Conservation (phyloP, 2,797 vertebrate genomes). For the Pseudochaenichthys georgianus region DNA sequence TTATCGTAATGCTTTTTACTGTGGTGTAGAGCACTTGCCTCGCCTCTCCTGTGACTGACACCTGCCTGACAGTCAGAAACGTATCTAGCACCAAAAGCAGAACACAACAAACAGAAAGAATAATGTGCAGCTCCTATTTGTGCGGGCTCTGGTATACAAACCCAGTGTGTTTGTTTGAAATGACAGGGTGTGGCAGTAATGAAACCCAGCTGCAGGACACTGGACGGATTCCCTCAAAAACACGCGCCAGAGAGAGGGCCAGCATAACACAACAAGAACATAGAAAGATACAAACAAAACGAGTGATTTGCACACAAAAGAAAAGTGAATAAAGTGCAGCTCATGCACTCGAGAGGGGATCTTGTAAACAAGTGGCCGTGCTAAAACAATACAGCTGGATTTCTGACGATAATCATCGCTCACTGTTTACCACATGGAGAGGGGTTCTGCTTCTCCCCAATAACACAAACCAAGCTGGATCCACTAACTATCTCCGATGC, state of each 20-base stretch:
- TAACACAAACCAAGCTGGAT: slow-evolving; percentile 71
- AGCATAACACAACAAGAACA: slow-evolving; percentile 79
- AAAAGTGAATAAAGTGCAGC: slow-evolving; percentile 58
- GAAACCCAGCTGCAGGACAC: slow-evolving; percentile 72
- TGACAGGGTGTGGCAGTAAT: slow-evolving; percentile 78
- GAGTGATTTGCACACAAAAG: slow-evolving; percentile 79
- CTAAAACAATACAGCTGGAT: slow-evolving; percentile 85
- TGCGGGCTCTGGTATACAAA: slow-evolving; percentile 50
- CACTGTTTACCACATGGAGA: slow-evolving; percentile 73
- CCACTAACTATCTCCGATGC: slow-evolving; percentile 62
- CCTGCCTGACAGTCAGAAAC: slow-evolving; percentile 10
- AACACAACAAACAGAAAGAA: slow-evolving; percentile 48
- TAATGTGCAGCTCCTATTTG: slow-evolving; percentile 63
- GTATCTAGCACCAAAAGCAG: slow-evolving; percentile 14
- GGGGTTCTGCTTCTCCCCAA: slow-evolving; percentile 57
- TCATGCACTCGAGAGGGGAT: slow-evolving; percentile 62
- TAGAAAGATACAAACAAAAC: slow-evolving; percentile 78
- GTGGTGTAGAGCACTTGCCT: no score
- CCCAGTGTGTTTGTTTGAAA: slow-evolving; percentile 72
- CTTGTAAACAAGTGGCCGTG: slow-evolving; percentile 78
- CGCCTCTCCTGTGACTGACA: neutral
- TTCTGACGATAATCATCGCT: slow-evolving; percentile 80
- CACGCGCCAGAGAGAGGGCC: slow-evolving; percentile 44
- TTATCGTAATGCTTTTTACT: no score
- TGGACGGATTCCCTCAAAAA: slow-evolving; percentile 60